phyloP scores from a whole-genome alignment of 1,140 invertebrate species.

The Brachionus paranguensis region DNA sequence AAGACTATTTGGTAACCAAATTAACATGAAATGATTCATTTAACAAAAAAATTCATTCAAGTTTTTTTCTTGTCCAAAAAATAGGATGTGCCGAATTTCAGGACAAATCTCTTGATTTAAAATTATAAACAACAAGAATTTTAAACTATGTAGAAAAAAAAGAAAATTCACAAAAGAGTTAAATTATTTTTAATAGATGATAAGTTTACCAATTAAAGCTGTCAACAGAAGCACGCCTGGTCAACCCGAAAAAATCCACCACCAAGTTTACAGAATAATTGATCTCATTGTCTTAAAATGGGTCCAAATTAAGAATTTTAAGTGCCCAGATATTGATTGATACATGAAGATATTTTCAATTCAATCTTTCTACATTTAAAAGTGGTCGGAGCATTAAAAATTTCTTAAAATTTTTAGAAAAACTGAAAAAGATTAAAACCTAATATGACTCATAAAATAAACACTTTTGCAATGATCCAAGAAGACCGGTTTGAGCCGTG shows the following conservation, averaged over 20 bases:
- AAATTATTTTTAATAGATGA: background rate
- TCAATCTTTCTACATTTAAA: background rate
- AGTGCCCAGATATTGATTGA: background rate
- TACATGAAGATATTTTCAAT: background rate
- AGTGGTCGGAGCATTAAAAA: background rate
- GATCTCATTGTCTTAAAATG: background rate
- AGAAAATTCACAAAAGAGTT: background rate
- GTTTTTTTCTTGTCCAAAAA: conserved; percentile 16
- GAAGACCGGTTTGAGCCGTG: conserved; percentile 43
- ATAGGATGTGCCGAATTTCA: conserved; percentile 7
- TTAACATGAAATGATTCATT: background rate
- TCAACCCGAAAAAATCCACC: background rate
- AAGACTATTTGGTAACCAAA: background rate
- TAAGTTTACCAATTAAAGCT: background rate
- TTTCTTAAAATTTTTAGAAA: background rate
- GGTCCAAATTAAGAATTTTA: background rate
- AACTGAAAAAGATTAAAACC: background rate
- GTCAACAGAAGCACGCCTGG: background rate
- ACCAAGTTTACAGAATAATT: background rate
- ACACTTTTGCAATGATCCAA: background rate
- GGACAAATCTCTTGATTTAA: conserved; percentile 27
- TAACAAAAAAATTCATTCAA: background rate
- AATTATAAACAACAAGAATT: conserved; percentile 8
- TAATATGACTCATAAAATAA: background rate
- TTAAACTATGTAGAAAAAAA: conserved; percentile 1